phyloP scores from a whole-genome alignment of 1,140 invertebrate genomes.

The Meloidogyne hapla region DNA sequence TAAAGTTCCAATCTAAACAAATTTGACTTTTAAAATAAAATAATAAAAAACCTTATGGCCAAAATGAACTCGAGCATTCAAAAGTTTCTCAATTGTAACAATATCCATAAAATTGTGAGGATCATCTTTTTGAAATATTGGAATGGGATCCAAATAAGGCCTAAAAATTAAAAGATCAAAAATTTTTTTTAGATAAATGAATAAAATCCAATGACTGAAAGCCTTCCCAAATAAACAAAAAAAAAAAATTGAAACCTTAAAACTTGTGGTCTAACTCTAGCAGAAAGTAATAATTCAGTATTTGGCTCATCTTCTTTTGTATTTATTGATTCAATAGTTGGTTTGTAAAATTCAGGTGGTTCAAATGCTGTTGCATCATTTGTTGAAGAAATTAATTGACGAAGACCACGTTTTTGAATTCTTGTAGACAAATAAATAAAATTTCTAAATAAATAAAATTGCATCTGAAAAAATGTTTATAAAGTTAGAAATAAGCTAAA shows the following conservation, averaged over 20 bases:
- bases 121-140: neutral
- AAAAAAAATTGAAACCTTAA: neutral
- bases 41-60: conserved; percentile 76
- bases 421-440: neutral
- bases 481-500: neutral
- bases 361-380: neutral
- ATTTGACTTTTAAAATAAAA: neutral
- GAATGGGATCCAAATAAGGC: conserved; percentile 17
- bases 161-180: no score
- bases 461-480: neutral
- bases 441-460: neutral
- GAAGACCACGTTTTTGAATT: neutral
- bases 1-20: conserved; percentile 72
- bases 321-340: neutral
- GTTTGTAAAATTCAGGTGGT: neutral
- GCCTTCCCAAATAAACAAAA: no score
- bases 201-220: no score
- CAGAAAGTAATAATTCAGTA: conserved; percentile 6
- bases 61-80: conserved; percentile 84
- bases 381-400: neutral
- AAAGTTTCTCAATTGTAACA: conserved; percentile 77
- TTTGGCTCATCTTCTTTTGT: conserved; percentile 2
- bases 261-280: neutral
- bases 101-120: neutral
- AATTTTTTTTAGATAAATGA: no score